These are phyloP conservation scores for Gonioctena quinquepunctata DNA, from an alignment of 1,140 invertebrate genomes.

Conservation along the genomic window DNA sequence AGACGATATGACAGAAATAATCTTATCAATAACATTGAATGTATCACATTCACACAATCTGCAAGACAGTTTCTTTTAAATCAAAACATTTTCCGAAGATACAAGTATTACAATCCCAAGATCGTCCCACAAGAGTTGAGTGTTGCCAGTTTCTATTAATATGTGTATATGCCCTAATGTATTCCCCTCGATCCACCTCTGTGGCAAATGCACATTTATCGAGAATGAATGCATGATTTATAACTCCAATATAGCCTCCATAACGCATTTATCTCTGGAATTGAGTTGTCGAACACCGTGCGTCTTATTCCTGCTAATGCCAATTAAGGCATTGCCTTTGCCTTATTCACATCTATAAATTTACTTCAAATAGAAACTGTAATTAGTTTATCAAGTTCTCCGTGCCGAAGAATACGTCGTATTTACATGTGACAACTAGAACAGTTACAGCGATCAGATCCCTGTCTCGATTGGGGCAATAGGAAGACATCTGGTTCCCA, in stretches of 20 bases:
- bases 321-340: not conserved
- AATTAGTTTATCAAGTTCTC: not conserved
- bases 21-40: too few relatives aligned
- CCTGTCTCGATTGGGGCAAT: not conserved
- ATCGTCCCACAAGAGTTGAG: too few relatives aligned
- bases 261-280: not conserved
- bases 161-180: too few relatives aligned
- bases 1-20: too few relatives aligned
- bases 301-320: not conserved
- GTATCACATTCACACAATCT: too few relatives aligned
- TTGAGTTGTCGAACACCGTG: not conserved
- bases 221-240: not conserved
- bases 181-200: too few relatives aligned
- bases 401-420: not conserved
- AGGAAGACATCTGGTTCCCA: conserved; percentile 20
- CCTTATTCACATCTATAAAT: not conserved
- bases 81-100: too few relatives aligned
- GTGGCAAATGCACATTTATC: not conserved
- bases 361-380: not conserved
- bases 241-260: not conserved
- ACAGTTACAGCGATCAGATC: not conserved
- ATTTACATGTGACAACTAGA: not conserved
- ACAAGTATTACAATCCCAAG: too few relatives aligned
- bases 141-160: too few relatives aligned
- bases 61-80: too few relatives aligned